phyloP scores from a whole-genome alignment of 1,140 invertebrate genomes.

The Drosophila repletoides region DNA sequence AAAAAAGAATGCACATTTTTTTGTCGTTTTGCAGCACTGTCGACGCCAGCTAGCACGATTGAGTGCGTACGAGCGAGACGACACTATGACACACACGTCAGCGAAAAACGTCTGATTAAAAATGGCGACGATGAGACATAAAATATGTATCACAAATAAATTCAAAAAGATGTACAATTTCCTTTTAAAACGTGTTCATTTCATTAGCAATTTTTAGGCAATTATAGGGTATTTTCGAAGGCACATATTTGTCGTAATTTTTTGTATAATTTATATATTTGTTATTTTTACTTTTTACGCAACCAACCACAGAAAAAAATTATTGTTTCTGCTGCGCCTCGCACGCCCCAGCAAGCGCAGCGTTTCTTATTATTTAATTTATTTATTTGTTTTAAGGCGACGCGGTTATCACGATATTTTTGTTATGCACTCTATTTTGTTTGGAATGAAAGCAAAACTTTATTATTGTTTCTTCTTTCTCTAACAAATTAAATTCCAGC shows the following conservation, averaged over 20 bases:
- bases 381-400: not conserved
- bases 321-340: slow-evolving; percentile 47
- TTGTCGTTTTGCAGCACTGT: slow-evolving; percentile 56
- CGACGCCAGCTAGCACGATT: slow-evolving; percentile 25
- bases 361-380: slow-evolving; percentile 3
- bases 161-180: no score
- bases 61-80: slow-evolving; percentile 41
- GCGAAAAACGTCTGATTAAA: slow-evolving; percentile 69
- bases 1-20: slow-evolving; percentile 23
- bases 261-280: no score
- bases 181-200: slow-evolving; percentile 30
- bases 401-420: slow-evolving; percentile 35
- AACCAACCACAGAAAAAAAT: slow-evolving; percentile 64
- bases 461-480: slow-evolving; percentile 82
- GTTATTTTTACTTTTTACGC: slow-evolving; percentile 77
- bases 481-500: slow-evolving; percentile 80
- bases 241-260: not conserved
- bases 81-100: slow-evolving; percentile 50
- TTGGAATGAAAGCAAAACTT: slow-evolving; percentile 68
- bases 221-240: not conserved
- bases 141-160: slow-evolving; percentile 59
- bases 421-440: slow-evolving; percentile 52
- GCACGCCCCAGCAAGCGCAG: slow-evolving; percentile 52
- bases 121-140: slow-evolving; percentile 75
- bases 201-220: not conserved